Evolutionary conservation across 2,113 vertebrate genomes (phyloP), one percentile per base, ranked within the genome.

Genomic region (Lates calcarifer): DNA sequence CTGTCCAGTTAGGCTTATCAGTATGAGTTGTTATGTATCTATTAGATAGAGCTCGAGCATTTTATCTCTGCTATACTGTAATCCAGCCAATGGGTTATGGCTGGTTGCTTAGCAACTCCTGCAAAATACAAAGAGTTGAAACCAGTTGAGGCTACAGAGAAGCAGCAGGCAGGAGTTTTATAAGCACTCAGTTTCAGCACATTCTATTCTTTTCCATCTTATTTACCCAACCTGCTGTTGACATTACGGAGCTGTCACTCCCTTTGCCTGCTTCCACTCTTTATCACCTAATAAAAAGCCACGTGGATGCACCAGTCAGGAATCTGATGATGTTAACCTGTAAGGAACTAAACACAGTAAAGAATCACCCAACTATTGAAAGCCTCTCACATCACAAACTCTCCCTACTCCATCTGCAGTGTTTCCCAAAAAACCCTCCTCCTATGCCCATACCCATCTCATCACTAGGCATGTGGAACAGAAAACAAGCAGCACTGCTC

Each of bases 41-140:
- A 81, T 80, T 81, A 87, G 79, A 83, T 43, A 73, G 71, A 77
- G 61, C 69, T 87, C 60, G 10, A 74, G 57, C 63, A 70, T 74
- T 76, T 84, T 87, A 90, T 88, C 81, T 77, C 41, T 67, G 71
- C 83, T 72, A 64, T 79, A 81, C 72, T 89, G 84, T 82, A 77
- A 79, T 81, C 53, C 47, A 87, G 83, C 75, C 65, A 72, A 31
- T 33, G 68, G 60, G 82, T 89, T 85, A 78, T 83, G 55, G 37
- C 56, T 29, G 63, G 93, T 94, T 86, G 91, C 93, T 53, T 82
- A 77, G 92, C 90, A 93, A 92, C 92, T 45, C 68, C 74, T 55
- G 70, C 35, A 88, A 91, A 92, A 92, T 66, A 92, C 64, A 90
- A 84, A 84, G 73, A 83, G 82, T 49, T 64, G 63, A 89, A 61